These are phyloP conservation scores for Chloropsis hardwickii DNA, from an alignment of 2,113 vertebrate species.

Conservation along the genomic window DNA sequence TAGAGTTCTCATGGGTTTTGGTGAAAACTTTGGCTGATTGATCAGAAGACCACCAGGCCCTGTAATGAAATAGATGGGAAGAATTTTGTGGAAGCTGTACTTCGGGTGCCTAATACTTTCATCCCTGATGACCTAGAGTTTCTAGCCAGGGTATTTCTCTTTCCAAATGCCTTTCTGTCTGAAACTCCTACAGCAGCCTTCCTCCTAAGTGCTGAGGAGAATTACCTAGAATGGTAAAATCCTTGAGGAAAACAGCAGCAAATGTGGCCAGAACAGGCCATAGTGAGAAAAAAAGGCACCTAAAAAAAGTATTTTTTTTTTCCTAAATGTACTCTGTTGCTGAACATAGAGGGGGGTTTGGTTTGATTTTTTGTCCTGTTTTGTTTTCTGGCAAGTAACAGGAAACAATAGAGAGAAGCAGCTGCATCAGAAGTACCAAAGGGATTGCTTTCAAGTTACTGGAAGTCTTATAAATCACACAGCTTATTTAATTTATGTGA, in stretches of 20 bases:
- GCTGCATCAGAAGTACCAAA: conserved; percentile 62
- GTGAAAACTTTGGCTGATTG: not conserved
- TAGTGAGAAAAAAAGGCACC: not conserved
- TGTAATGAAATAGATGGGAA: not conserved
- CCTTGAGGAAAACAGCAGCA: conserved; percentile 1
- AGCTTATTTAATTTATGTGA: conserved; percentile 67
- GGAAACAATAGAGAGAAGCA: conserved; percentile 61
- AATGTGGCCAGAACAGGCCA: not conserved
- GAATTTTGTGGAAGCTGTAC: not conserved
- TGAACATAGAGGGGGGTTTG: not conserved
- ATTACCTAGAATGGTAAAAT: not conserved
- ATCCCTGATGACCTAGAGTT: not conserved
- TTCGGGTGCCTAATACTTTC: not conserved
- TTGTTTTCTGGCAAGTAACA: conserved; percentile 49
- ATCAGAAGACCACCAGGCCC: not conserved
- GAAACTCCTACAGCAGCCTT: not conserved
- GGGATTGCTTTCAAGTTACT: conserved; percentile 65
- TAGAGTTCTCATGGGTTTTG: not conserved
- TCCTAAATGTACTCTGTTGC: not conserved
- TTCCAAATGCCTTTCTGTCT: not conserved
- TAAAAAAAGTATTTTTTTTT: not conserved
- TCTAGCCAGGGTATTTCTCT: not conserved
- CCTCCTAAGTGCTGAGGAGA: not conserved
- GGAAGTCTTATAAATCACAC: conserved; percentile 63
- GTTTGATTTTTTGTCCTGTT: not conserved